Evolutionary conservation across 2,113 vertebrate species (phyloP), one percentile per base, ranked within the genome.

Genomic region (Argyrosomus japonicus): DNA sequence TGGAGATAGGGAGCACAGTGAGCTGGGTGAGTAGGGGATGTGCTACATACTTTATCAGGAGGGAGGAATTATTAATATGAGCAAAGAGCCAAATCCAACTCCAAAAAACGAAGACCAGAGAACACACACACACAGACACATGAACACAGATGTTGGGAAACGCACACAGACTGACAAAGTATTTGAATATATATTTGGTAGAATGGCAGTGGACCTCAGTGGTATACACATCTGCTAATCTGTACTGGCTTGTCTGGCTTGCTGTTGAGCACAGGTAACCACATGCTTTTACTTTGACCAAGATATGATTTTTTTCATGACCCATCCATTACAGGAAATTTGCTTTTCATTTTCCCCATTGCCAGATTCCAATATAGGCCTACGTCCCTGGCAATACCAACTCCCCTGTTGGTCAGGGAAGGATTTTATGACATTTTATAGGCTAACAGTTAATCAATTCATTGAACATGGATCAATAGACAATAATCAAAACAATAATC

Each of bases 1-100:
- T 76, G 67, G 19, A 77, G 85, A 76, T 83, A 78, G 65, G 65
- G 57, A 75, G 48, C 51, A 45, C 32, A 60, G 15, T 36, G 61
- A 70, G 29, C 63, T 25, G 19, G 29, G 12, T 78, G 43, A 73
- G 72, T 27, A 61, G 56, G 36, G 29, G 50, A 57, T 15, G 60
- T 51, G 69, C 72, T 65, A 54, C 9, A 17, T 27, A 71, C 56
- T n/a, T 50, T 29, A 50, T 77, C 43, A 76, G 36, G 43, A 51
- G 61, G 6, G 27, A 70, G 54, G 6, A 60, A 73, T 74, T 80
- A 58, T 69, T 73, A 29, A 32, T 54, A 75, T 15, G 76, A 75
- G 60, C n/a, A 72, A 77, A 36, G 12, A 53, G 40, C 19, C 45
- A 70, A 85, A 54, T 62, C 15, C 75, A 76, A 63, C 15, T 19